Base-by-base conservation (phyloP, 2,888 invertebrate species). In the Carterocephalus palaemon region DNA sequence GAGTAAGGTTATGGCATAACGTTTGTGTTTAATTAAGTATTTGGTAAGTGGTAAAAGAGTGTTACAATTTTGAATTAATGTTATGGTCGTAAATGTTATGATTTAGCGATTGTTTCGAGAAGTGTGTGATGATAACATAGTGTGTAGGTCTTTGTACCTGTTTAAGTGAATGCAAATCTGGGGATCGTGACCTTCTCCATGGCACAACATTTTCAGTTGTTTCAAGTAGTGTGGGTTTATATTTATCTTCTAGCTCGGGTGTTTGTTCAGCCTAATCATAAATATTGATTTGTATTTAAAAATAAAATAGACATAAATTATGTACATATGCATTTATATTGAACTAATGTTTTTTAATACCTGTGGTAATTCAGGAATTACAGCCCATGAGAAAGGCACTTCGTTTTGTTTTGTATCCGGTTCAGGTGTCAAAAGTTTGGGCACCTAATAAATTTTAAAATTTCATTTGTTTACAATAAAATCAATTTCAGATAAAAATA, bases 281-380 rank as follows among this genome's bases (percentile, higher is more conserved):
- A 59, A 63, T 38, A 34, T 47, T 39, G 48, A 8, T 34, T 46
- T 28, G 28, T 15, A 29, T 41, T 24, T 2, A 40, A 26, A 17
- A 24, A 46, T 28, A 19, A 19, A 31, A 39, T 20, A 22, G 46
- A 34, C 43, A 17, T 43, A 39, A 26, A 10, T 13, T 24, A 7
- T 17, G 9, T 24, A 9, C 13, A 16, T 13, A 26, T 9, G 8
- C 13, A 10, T 16, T 22, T 16, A 9, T 22, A 26, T 7, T 17
- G 28, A 42, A 26, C 13, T 32, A 28, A 34, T 9, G 22, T n/a
- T 5, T 9, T 9, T 3, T 2, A 46, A 42, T 84, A 85, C 85
- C 85, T 85, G 84, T 59, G 84, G 83, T 63, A 85, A 70, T 73
- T 84, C 85, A 52, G 85, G 84, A 62, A 85, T 85, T 29, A 71